These are phyloP conservation scores for Heliconius hermathena DNA, from an alignment of 1,140 invertebrate species.

Conservation along the genomic window DNA sequence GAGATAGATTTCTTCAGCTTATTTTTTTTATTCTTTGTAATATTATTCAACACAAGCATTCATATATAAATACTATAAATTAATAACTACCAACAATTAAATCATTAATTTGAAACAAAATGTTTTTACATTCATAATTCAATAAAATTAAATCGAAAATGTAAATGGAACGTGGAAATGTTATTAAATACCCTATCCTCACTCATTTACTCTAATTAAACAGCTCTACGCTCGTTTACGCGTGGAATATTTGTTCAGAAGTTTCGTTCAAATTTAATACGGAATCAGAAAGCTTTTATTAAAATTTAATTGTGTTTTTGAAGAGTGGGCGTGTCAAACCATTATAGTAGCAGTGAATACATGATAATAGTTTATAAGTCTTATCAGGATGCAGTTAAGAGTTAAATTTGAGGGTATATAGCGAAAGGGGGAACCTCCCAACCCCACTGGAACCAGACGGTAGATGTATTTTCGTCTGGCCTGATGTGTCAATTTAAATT, in stretches of 20 bases:
- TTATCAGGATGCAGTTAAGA: conserved; percentile 18
- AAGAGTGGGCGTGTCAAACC: conserved; percentile 58
- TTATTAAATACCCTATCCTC: neutral
- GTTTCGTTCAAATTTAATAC: neutral
- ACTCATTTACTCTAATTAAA: conserved; percentile 1
- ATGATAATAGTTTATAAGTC: conserved; percentile 21
- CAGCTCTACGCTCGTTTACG: neutral
- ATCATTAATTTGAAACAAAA: too few species aligned
- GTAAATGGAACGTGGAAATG: neutral
- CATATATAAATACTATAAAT: neutral
- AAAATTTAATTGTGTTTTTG: conserved; percentile 51
- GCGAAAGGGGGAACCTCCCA: conserved; percentile 42
- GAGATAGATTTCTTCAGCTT: neutral
- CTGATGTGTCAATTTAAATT: conserved; percentile 79
- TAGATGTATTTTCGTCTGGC: conserved; percentile 73
- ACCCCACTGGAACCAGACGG: conserved; percentile 61
- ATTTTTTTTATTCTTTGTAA: neutral
- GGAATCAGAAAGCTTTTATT: conserved; percentile 25
- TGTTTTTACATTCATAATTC: too few species aligned
- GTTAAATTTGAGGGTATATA: conserved; percentile 21
- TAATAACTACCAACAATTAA: neutral
- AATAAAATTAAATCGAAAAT: neutral
- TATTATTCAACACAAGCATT: neutral
- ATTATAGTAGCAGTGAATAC: conserved; percentile 61
- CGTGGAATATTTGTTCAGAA: neutral